phyloP scores from a whole-genome alignment of 1,140 invertebrate genomes.

The Drosophila subobscura region DNA sequence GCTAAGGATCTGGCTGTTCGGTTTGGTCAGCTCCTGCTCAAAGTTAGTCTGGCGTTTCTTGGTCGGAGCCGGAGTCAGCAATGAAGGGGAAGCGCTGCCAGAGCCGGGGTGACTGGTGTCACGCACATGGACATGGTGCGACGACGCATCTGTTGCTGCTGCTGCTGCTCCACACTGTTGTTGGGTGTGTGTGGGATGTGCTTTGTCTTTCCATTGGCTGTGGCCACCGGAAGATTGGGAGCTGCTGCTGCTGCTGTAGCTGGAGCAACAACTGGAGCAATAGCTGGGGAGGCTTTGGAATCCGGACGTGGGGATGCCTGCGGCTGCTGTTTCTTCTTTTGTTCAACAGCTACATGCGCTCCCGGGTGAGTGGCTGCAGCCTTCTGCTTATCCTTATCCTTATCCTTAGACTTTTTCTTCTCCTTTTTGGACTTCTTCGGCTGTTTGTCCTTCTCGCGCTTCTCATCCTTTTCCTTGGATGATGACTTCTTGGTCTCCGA shows the following conservation, averaged over 20 bases:
- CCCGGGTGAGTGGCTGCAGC: constrained; percentile 5
- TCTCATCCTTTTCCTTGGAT: constrained; percentile 60
- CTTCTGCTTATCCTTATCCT: constrained; percentile 52
- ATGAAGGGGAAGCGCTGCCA: background rate
- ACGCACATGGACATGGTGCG: constrained; percentile 70
- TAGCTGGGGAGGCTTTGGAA: constrained; percentile 4
- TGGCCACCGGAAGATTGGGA: background rate
- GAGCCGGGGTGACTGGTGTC: constrained; percentile 18
- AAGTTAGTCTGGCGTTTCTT: constrained; percentile 80
- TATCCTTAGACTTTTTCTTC: constrained; percentile 70
- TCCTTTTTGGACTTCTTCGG: constrained; percentile 69
- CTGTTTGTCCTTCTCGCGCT: constrained; percentile 59
- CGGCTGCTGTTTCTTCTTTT: constrained; percentile 50
- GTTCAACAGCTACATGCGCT: constrained; percentile 6
- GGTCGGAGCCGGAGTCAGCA: constrained; percentile 8
- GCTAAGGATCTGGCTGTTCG: constrained; percentile 71
- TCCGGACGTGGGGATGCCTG: constrained; percentile 18
- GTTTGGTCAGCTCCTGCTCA: constrained; percentile 75
- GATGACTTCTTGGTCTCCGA: constrained; percentile 46
- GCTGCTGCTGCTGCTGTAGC: no score
- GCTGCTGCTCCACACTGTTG: constrained; percentile 16
- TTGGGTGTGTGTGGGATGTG: constrained; percentile 14
- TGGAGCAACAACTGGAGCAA: constrained; percentile 3
- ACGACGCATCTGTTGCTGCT: constrained; percentile 52
- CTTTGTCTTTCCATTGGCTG: constrained; percentile 58